Evolutionary conservation across 2,888 invertebrate species (phyloP), one percentile per base, ranked within the genome.

Genomic region (Onthophagus sagittarius): DNA sequence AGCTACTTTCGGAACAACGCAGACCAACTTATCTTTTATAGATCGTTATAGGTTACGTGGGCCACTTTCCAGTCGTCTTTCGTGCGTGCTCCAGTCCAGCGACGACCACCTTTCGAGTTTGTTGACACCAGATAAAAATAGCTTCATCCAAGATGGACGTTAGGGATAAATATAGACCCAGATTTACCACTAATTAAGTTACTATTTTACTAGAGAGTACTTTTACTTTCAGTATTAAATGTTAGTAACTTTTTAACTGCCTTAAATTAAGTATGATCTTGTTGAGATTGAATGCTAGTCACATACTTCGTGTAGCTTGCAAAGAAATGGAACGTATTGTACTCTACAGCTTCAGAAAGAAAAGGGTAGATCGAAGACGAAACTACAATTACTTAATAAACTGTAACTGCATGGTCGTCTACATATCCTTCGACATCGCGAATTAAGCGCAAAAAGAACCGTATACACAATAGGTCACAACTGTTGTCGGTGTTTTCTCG

Each of bases 381-480:
- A 64, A 23, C 3, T 64, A 64, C 64, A 64, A 64, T 64, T 64
- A 64, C 64, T 64, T 64, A 64, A 64, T 64, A 64, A 64, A 64
- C 13, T 64, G 64, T 64, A 64, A 64, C n/a, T 64, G 23, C 64
- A 11, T 23, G 64, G 9, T 4, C 39, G 39, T 64, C 15, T 64
- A 15, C 23, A 64, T 23, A 7, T 64, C 9, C 15, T 64, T 14
- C 64, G 64, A 64, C 39, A 53, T 53, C 39, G 39, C 39, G 39
- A 53, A 4, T 7, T 7, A 11, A 53, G 39, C 39, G 39, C 39
- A 53, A 23, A 64, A 64, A 64, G 23, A 64, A 15, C 23, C 64
- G 15, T 64, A 23, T 23, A 64, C 23, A 64, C 64, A 64, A 64
- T 64, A 64, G 64, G 64, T 64, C 64, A 64, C 64, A 64, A 64